Evolutionary conservation across 2,797 vertebrate species (phyloP).

Genomic region (Leptoclinus maculatus): DNA sequence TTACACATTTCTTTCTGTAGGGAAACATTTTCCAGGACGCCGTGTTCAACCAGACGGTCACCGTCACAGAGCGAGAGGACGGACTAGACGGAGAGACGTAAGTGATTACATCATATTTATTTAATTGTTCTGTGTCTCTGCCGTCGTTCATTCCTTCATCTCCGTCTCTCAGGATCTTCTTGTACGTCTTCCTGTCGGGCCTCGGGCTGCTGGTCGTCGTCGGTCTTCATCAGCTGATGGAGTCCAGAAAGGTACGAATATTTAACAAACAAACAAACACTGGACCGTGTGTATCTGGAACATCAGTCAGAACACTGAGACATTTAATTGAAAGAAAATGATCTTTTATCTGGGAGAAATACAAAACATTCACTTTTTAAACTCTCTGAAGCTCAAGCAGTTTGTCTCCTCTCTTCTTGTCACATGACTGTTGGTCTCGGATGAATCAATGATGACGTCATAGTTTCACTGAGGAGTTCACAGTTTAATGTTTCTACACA

Average conservation of each 20-base stretch:
- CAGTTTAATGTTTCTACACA: too few relatives aligned
- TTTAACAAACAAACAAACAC: not conserved
- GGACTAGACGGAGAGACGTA: slow-evolving; percentile 98
- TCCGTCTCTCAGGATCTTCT: slow-evolving; percentile 88
- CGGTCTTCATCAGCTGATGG: slow-evolving; percentile 95
- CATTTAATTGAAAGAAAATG: not conserved
- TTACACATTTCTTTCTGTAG: slow-evolving; percentile 73
- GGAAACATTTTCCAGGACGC: slow-evolving; percentile 97
- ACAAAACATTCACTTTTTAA: not conserved
- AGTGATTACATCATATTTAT: slow-evolving; percentile 20
- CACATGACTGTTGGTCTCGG: too few relatives aligned
- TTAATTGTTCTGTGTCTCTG: too few relatives aligned
- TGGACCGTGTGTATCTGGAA: not conserved
- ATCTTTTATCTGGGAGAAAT: not conserved
- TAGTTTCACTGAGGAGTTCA: too few relatives aligned
- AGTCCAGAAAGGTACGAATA: slow-evolving; percentile 93
- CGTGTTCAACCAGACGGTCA: slow-evolving; percentile 98
- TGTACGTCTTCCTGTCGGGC: slow-evolving; percentile 98
- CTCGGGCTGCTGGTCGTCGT: slow-evolving; percentile 92
- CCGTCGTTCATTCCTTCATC: not conserved
- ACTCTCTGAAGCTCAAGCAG: too few relatives aligned
- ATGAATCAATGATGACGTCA: too few relatives aligned
- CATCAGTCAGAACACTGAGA: not conserved
- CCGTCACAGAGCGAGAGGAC: slow-evolving; percentile 94
- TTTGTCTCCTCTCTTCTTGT: too few relatives aligned